Conservation (phyloP, 1,140 invertebrate genomes). For the Chironomus tepperi region DNA sequence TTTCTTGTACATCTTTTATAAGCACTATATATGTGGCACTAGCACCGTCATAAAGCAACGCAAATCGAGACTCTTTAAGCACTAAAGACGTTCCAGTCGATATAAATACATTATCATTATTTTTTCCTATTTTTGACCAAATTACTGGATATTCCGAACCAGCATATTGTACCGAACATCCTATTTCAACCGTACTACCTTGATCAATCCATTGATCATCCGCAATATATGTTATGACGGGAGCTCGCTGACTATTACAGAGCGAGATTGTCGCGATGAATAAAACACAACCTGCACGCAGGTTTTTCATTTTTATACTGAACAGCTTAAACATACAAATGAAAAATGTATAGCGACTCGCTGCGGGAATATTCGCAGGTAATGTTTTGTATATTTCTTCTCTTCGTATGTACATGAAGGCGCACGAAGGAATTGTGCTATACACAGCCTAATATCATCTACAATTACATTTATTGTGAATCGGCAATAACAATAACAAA, state of each 20-base stretch:
- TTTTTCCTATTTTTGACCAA: conserved; percentile 60
- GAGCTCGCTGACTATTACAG: neutral
- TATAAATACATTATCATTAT: conserved; percentile 41
- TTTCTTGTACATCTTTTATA: conserved; percentile 93
- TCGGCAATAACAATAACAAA: too few relatives aligned
- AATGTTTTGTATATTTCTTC: neutral
- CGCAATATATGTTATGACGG: neutral
- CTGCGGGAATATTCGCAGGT: neutral
- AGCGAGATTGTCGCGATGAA: neutral
- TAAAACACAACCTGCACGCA: conserved; percentile 21
- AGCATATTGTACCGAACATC: conserved; percentile 67
- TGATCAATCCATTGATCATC: neutral
- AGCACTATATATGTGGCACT: conserved; percentile 73
- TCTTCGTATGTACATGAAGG: neutral
- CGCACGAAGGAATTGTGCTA: neutral
- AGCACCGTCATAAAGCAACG: conserved; percentile 67
- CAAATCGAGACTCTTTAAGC: conserved; percentile 76
- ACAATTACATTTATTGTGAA: neutral
- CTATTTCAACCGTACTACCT: neutral
- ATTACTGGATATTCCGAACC: conserved; percentile 76
- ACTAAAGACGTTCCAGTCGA: conserved; percentile 73
- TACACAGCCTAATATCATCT: neutral
- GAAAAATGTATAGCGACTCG: neutral
- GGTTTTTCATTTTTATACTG: conserved; percentile 13
- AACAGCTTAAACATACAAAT: neutral